Evolutionary conservation across 2,888 invertebrate species (phyloP), one percentile per base, ranked within the genome.

Genomic region (Leptinotarsa peninsularis): DNA sequence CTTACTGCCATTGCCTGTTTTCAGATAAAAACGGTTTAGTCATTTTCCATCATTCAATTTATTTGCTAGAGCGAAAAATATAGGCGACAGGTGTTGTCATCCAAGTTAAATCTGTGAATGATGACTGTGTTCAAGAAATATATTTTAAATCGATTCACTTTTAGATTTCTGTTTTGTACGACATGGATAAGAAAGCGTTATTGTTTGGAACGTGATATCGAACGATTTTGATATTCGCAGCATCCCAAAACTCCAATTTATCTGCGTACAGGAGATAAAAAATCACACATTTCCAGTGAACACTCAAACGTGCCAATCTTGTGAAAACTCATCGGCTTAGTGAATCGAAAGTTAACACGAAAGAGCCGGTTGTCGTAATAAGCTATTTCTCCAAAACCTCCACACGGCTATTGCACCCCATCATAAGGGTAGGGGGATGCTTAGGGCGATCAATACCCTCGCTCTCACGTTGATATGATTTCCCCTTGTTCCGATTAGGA

Each of bases 371-470:
- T 49, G 63, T 63, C 63, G 23, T 58, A 50, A 71, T 63, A 74
- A 70, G 69, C 66, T 70, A 33, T 33, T 72, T 69, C 58, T 49
- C 72, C 74, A 66, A 69, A 72, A 72, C 76, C 72, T 69, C 60
- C 66, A 52, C 68, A 17, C 60, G 14, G 49, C 67, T 74, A 72
- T 76, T 81, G 80, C 77, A 79, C 80, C 79, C 80, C 80, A 79
- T 80, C 77, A 78, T 74, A 66, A 72, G 66, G 56, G 73, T 75
- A 73, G 76, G 81, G 76, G 79, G 63, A 77, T 76, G 79, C 75
- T 77, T 18, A 63, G 54, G 27, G 54, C 54, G 75, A 75, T 75
- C 75, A 72, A 75, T 75, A 75, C 63, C 17, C 43, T 17, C 33
- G 63, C 43, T 63, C 63, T 63, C 63, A 63, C 23, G 58, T n/a